phyloP scores from a whole-genome alignment of 92 coral and sea anemone genomes.

The Epizoanthus ramosus region DNA sequence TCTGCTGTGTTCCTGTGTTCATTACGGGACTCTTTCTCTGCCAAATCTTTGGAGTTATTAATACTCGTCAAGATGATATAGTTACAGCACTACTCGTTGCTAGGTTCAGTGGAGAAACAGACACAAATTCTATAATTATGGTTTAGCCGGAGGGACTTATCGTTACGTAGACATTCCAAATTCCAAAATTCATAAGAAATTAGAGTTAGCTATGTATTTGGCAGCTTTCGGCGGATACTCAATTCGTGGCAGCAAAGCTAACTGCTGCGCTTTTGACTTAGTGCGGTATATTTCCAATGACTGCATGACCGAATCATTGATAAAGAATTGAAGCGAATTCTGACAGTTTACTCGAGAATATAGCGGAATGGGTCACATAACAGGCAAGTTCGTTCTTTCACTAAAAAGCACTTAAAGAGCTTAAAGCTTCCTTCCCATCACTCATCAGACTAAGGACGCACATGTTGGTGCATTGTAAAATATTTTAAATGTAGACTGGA shows the following conservation, averaged over 20 bases:
- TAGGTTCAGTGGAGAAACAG: neutral
- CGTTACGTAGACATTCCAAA: neutral
- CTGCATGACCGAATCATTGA: no score
- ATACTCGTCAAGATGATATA: slow-evolving; percentile 10
- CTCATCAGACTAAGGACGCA: neutral
- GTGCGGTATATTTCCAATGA: neutral
- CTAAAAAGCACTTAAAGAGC: neutral
- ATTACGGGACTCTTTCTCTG: neutral
- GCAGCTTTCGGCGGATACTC: neutral
- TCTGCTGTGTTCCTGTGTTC: neutral
- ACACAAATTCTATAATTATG: neutral
- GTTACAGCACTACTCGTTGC: neutral
- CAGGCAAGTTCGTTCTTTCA: neutral
- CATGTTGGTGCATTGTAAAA: neutral
- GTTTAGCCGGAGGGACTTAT: slow-evolving; percentile 25
- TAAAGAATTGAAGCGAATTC: no score
- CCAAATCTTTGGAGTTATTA: slow-evolving; percentile 4
- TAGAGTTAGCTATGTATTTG: neutral
- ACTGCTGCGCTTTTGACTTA: neutral
- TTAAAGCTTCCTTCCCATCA: neutral
- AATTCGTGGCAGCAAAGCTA: neutral
- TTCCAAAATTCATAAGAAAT: neutral
- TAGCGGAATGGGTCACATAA: neutral
- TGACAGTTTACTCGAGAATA: neutral
- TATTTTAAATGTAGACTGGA: neutral